Percentiles rank a stretch among this genome's conserved stretches.
phyloP scores from a whole-genome alignment of 2,113 vertebrate genomes.

The Andinoacara biseriatus region DNA sequence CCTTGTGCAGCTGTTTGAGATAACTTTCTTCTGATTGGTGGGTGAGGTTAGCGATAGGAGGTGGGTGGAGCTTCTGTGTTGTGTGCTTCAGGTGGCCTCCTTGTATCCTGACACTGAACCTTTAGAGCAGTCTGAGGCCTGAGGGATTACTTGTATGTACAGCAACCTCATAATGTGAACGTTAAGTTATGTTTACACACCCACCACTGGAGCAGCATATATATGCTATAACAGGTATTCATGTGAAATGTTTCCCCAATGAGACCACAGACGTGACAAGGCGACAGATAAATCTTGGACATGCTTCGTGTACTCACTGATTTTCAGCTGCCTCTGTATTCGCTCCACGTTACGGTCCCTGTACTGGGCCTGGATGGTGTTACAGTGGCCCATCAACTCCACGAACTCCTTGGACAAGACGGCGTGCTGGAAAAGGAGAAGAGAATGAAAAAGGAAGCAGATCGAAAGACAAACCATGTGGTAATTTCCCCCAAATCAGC shows the following conservation, averaged over 20 bases:
- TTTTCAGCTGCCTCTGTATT: constrained; percentile 88
- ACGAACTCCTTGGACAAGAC: constrained; percentile 87
- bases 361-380: constrained; percentile 86
- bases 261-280: not conserved
- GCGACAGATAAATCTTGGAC: not conserved
- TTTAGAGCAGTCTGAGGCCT: accelerated
- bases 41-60: not conserved
- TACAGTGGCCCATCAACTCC: constrained; percentile 87
- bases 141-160: not conserved
- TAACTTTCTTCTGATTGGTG: accelerated
- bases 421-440: constrained; percentile 78
- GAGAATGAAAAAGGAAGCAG: not conserved
- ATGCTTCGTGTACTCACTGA: constrained; percentile 80
- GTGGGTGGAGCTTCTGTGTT: no score
- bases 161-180: not conserved
- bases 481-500: not conserved
- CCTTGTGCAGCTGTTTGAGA: not conserved
- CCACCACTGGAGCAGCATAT: not conserved
- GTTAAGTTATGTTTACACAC: accelerated
- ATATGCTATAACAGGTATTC: no score
- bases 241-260: not conserved
- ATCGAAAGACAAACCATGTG: not conserved
- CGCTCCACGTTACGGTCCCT: constrained; percentile 88
- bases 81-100: not conserved
- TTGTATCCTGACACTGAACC: not conserved